Evolutionary conservation across 2,113 vertebrate species (phyloP).

Genomic region (Falco punctatus): DNA sequence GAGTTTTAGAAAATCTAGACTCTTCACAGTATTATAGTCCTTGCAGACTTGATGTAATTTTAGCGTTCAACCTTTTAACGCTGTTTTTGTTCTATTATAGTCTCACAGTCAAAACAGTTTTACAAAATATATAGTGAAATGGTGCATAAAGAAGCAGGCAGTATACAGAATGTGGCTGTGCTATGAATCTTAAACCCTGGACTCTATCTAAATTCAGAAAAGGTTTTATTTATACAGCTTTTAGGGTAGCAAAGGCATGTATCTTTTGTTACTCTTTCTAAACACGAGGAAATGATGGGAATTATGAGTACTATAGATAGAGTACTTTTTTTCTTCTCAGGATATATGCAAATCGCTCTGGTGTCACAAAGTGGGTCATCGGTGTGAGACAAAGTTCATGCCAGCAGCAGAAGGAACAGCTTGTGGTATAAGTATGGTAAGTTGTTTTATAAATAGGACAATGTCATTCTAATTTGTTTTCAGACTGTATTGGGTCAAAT

Average conservation of each 20-base stretch:
- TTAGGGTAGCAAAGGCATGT: not conserved
- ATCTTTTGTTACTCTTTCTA: not conserved
- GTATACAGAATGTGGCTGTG: not conserved
- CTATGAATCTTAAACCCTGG: not conserved
- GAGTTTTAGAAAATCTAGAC: not conserved
- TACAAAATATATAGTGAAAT: not conserved
- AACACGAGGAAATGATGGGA: not conserved
- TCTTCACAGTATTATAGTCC: not conserved
- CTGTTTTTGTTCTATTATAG: not conserved
- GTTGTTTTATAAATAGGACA: conserved; percentile 14
- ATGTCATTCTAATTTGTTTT: not conserved
- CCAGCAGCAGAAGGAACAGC: conserved; percentile 94
- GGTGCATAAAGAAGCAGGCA: not conserved
- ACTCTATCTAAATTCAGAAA: not conserved
- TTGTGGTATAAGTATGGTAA: conserved; percentile 94
- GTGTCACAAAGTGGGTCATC: conserved; percentile 93
- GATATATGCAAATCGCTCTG: conserved; percentile 98
- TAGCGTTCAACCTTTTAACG: not conserved
- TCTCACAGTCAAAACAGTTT: not conserved
- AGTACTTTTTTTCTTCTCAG: conserved; percentile 73
- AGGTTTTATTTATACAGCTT: not conserved
- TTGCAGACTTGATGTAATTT: not conserved
- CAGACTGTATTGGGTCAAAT: not conserved
- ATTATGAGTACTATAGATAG: not conserved
- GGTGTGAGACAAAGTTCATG: conserved; percentile 99